Evolutionary conservation across 2,888 invertebrate genomes (phyloP).

Genomic region (Minunthozetes semirufus): DNA sequence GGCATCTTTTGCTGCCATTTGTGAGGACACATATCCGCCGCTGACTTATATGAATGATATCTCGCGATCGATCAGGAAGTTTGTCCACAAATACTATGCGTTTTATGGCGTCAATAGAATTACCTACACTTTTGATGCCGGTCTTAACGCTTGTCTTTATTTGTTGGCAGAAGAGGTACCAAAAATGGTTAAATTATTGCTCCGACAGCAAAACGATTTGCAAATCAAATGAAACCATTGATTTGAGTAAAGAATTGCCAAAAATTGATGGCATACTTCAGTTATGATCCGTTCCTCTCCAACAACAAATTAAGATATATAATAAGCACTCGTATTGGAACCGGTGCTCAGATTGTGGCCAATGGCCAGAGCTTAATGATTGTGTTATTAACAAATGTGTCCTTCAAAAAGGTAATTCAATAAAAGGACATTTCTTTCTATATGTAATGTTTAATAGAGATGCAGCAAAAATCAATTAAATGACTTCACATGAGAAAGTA

Average conservation of each 20-base stretch:
- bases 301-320: constrained; percentile 66
- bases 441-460: no score
- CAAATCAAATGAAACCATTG: background rate
- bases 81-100: constrained; percentile 77
- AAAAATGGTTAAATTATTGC: background rate
- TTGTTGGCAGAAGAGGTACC: background rate
- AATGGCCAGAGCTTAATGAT: background rate
- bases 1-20: constrained; percentile 97
- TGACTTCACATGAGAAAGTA: no score
- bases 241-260: background rate
- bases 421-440: no score
- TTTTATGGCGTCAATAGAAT: constrained; percentile 60
- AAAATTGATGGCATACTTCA: background rate
- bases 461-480: no score
- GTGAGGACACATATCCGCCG: constrained; percentile 92
- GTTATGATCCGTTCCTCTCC: background rate
- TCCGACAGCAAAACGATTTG: background rate
- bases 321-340: constrained; percentile 73
- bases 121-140: constrained; percentile 98
- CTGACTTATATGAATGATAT: constrained; percentile 83
- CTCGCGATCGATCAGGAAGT: constrained; percentile 68
- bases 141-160: constrained; percentile 90
- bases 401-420: no score
- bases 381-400: no score
- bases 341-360: constrained; percentile 60